Evolutionary conservation across 2,888 invertebrate genomes (phyloP).

Genomic region (Esperia sulphurella): DNA sequence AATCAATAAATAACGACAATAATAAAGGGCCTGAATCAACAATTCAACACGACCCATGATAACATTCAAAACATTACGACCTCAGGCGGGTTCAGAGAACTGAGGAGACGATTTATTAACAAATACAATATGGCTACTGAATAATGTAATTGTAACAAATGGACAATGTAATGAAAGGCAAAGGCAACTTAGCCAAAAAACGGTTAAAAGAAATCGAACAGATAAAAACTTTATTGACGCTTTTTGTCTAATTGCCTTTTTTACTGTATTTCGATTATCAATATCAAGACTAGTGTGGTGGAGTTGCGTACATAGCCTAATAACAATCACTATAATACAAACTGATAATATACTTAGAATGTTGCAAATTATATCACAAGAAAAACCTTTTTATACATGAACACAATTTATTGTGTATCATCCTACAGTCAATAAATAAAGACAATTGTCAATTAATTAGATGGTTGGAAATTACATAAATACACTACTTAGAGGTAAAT

Average conservation of each 20-base stretch:
- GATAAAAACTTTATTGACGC: no score
- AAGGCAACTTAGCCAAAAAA: no score
- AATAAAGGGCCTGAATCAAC: constrained; percentile 7
- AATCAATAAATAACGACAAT: constrained; percentile 6
- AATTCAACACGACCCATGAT: constrained; percentile 26
- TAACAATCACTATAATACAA: no score
- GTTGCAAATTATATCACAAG: neutral
- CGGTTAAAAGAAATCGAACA: no score
- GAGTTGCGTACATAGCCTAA: no score
- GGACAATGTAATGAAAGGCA: no score
- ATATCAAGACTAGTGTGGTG: no score
- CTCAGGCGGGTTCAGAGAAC: constrained; percentile 38
- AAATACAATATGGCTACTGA: neutral
- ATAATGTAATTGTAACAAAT: neutral
- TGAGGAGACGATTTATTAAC: constrained; percentile 18
- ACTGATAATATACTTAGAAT: neutral
- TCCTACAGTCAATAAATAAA: neutral
- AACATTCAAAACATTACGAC: constrained; percentile 35
- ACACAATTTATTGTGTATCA: neutral
- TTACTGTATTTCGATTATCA: no score
- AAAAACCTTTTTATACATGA: neutral
- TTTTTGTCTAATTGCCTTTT: no score
- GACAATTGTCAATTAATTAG: no score
- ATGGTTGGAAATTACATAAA: neutral
- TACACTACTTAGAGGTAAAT: neutral